Conservation (phyloP, 2,888 invertebrate genomes). For the Endomychus coccineus region DNA sequence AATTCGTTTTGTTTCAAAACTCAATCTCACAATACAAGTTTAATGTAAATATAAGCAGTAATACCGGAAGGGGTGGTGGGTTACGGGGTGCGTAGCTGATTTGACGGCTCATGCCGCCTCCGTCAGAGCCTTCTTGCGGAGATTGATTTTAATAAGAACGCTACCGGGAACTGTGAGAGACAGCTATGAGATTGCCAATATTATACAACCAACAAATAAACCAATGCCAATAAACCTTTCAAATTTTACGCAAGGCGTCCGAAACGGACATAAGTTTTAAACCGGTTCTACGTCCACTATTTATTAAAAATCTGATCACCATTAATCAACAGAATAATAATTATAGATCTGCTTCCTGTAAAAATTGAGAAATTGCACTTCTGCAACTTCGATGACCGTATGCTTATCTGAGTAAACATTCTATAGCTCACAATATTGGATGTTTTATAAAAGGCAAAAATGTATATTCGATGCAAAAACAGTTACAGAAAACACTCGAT, state of each 20-base stretch:
- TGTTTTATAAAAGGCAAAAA: too few species aligned
- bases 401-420: too few species aligned
- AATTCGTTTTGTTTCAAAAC: conserved; percentile 43
- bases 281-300: conserved; percentile 1
- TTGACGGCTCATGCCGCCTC: conserved; percentile 22
- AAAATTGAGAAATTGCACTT: too few species aligned
- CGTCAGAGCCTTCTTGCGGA: conserved; percentile 30
- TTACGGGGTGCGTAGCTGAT: too few species aligned
- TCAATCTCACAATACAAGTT: conserved; percentile 40
- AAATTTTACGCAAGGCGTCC: too few species aligned
- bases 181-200: conserved; percentile 36
- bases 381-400: too few species aligned
- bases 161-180: conserved; percentile 33
- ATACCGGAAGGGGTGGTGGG: conserved; percentile 31
- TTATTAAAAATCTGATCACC: neutral
- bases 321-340: too few species aligned
- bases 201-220: conserved; percentile 14
- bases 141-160: conserved; percentile 39
- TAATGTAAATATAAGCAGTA: conserved; percentile 41
- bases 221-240: conserved; percentile 24
- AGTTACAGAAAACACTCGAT: too few species aligned
- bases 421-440: too few species aligned
- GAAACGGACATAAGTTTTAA: too few species aligned
- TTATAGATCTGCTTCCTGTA: too few species aligned
- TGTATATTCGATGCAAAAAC: too few species aligned